Base-by-base conservation (phyloP, 2,888 invertebrate species). In the Timandra comae region DNA sequence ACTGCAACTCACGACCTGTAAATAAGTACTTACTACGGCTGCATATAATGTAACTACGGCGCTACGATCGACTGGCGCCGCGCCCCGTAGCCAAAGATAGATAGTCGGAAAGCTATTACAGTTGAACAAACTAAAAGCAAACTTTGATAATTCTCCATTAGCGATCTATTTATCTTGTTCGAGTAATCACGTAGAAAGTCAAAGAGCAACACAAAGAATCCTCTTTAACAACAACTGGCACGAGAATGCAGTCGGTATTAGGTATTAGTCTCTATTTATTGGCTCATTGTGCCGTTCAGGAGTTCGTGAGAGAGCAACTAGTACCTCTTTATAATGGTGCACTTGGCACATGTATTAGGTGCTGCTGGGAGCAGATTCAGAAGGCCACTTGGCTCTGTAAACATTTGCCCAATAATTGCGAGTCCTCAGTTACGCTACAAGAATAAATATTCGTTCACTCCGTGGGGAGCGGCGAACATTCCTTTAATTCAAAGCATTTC, bases 331-430 rank as follows among this genome's bases (percentile, higher is more conserved):
- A 59, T 70, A 77, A 76, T 71, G 62, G 66, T 63, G 64, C 63
- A 65, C 69, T 80, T 77, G 72, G 71, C 70, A 70, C 72, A 64
- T 64, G 69, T 63, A 63, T 3, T 6, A 1, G 1, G 16, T 3
- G 16, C 16, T 5, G 16, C 16, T 5, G 64, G 52, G 63, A 54
- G 55, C 57, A 50, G 52, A n/a, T n/a, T n/a, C n/a, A n/a, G n/a
- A n/a, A n/a, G 71, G 63, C 71, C 68, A 74, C 78, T 81, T 64
- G 66, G 56, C 61, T 69, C 47, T 49, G 76, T 70, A 80, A 81
- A 81, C 74, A 78, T 81, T 84, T 80, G 67, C 70, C 78, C 81
- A 78, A 80, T 81, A 78, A 84, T 80, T 81, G 78, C 70, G 67
- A 74, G 71, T 76, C 71, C 63, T 73, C 69, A 66, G 75, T 71